Percentiles rank a stretch among this genome's conserved stretches.
These are phyloP conservation scores for Meriones unguiculatus DNA, from an alignment of 2,113 vertebrate genomes.

Conservation along the genomic window DNA sequence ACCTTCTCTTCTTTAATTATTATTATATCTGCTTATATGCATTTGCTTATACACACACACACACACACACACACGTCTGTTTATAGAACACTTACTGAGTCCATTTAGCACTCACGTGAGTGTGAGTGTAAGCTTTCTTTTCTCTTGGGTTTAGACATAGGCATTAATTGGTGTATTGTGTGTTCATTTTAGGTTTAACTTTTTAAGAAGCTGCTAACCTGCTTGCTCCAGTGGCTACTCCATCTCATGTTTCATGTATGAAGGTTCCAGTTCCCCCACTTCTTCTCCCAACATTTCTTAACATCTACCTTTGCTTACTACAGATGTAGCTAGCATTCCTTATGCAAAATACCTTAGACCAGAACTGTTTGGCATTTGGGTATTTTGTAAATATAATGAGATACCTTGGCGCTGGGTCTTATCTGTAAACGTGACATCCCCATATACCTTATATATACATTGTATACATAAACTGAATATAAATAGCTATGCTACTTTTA, in stretches of 20 bases:
- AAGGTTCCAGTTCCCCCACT: neutral
- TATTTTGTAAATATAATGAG: neutral
- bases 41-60: no score
- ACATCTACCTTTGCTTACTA: neutral
- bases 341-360: neutral
- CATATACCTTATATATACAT: neutral
- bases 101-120: neutral
- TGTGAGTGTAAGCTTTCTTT: no score
- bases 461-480: neutral
- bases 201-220: conserved; percentile 30
- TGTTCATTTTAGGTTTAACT: neutral
- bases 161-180: neutral
- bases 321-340: neutral
- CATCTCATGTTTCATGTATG: neutral
- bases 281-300: neutral
- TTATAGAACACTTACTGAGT: neutral
- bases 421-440: neutral
- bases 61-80: neutral
- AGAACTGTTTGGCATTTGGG: neutral
- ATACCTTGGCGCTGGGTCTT: neutral
- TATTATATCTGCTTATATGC: neutral
- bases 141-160: neutral
- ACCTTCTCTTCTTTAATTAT: neutral
- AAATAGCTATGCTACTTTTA: neutral
- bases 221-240: neutral